Percentiles rank a stretch among this genome's conserved stretches.
Conservation (phyloP, 2,888 invertebrate genomes). For the Andrena bucephala region DNA sequence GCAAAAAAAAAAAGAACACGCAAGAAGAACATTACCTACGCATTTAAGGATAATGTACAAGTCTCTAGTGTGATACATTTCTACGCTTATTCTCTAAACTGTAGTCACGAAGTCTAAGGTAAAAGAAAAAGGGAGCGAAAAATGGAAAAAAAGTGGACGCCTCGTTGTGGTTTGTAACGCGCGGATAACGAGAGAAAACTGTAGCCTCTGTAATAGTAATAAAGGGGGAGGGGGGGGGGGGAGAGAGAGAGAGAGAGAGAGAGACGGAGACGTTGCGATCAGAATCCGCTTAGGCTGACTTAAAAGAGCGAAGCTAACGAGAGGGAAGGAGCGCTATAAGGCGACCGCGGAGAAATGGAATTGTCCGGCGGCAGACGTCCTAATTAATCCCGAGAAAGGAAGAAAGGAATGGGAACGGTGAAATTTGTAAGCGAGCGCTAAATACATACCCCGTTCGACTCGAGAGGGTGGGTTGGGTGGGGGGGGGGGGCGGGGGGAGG, state of each 20-base stretch:
- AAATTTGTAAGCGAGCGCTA: conserved; percentile 54
- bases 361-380: conserved; percentile 60
- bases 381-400: conserved; percentile 45
- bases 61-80: conserved; percentile 84
- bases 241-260: conserved; percentile 11
- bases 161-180: conserved; percentile 71
- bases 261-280: conserved; percentile 42
- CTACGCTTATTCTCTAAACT: conserved; percentile 83
- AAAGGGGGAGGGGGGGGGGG: conserved; percentile 12
- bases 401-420: conserved; percentile 15
- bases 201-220: conserved; percentile 65
- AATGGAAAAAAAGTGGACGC: conserved; percentile 55
- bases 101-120: conserved; percentile 77
- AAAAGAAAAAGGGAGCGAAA: conserved; percentile 20
- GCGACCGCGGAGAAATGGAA: conserved; percentile 55
- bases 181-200: conserved; percentile 48
- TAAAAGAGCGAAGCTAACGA: conserved; percentile 33
- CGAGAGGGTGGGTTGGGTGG: neutral
- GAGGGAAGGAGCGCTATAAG: conserved; percentile 6
- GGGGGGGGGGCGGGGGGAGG: neutral
- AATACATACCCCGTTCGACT: conserved; percentile 33
- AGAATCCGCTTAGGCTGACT: conserved; percentile 59
- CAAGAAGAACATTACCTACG: conserved; percentile 73
- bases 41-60: conserved; percentile 82
- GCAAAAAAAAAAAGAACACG: conserved; percentile 41